Base-by-base conservation (phyloP, 2,888 invertebrate genomes). In the Tribolium freemani region DNA sequence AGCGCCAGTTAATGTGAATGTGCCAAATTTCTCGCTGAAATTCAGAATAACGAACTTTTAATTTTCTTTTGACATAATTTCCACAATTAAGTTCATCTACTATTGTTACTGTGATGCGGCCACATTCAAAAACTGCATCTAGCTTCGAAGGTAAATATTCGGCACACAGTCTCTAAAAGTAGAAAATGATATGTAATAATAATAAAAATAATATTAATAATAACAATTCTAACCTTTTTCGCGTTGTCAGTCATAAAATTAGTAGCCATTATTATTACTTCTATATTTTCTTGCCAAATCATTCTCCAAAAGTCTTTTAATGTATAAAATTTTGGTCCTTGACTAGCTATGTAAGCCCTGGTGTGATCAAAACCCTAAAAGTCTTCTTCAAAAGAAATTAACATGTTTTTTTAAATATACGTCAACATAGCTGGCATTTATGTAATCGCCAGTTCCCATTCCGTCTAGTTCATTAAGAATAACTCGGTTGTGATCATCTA, bases 261-360 rank as follows among this genome's bases (percentile, higher is more conserved):
- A 6, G 60, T 45, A 6, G 10, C 45, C 60, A 60, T 60, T 16
- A 60, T 5, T 9, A 60, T 46, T 4, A 11, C 2, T 20, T 46
- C 46, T 45, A 60, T 21, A 3, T 46, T 10, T n/a, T 60, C 45
- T 21, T 60, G 60, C 60, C 60, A 60, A 45, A 60, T 46, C 60
- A 60, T 60, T n/a, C 45, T 45, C 60, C 60, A 60, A 20, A 60
- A 60, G 20, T 45, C 45, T 46, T 20, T 9, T 20, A 60, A 4
- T 45, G 60, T 60, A 9, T 1, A 16, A 46, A 46, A 60, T 46
- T 60, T 45, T 3, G 60, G 60, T 3, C 20, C 20, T 21, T 60
- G 60, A 20, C 45, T 11, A 6, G 46, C 46, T n/a, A 60, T 60
- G 10, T 60, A 60, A 21, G 46, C 46, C 16, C 45, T 45, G 6